Evolutionary conservation across 2,113 vertebrate species (phyloP).

Genomic region (Callipepla squamata): DNA sequence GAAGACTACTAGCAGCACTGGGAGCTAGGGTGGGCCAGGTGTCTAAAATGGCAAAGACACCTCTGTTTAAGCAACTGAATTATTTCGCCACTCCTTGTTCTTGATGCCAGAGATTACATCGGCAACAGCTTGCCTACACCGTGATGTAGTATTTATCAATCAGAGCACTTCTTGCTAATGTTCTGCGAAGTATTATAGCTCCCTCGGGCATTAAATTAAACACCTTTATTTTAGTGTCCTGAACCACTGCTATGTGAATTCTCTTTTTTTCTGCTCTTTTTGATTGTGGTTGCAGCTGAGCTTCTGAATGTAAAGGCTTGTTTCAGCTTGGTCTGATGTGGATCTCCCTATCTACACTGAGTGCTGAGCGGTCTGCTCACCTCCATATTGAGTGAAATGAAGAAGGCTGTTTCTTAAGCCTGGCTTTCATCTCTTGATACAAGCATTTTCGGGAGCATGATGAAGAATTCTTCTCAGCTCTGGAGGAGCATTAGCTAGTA

Average conservation of each 20-base stretch:
- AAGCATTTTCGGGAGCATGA: not conserved
- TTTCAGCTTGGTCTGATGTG: rapidly evolving
- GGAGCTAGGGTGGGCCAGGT: not conserved
- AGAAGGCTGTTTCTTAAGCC: not conserved
- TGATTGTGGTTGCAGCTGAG: not conserved
- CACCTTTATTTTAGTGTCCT: not conserved
- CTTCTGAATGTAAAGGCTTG: not conserved
- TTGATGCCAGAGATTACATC: not conserved
- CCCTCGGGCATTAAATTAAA: not conserved
- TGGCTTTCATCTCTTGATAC: not conserved
- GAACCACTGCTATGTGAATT: not conserved
- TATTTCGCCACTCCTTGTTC: not conserved
- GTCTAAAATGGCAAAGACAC: not conserved
- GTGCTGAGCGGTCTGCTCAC: not conserved
- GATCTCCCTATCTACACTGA: not conserved
- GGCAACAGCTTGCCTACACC: not conserved
- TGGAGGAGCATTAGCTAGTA: not conserved
- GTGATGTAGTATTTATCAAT: not conserved
- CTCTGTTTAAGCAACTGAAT: not conserved
- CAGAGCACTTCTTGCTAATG: not conserved
- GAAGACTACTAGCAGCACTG: not conserved
- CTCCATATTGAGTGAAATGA: not conserved
- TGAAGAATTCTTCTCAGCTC: not conserved
- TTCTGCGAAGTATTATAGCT: not conserved
- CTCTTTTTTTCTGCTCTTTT: not conserved